phyloP scores from a whole-genome alignment of 2,888 invertebrate genomes.

The Rapana venosa region DNA sequence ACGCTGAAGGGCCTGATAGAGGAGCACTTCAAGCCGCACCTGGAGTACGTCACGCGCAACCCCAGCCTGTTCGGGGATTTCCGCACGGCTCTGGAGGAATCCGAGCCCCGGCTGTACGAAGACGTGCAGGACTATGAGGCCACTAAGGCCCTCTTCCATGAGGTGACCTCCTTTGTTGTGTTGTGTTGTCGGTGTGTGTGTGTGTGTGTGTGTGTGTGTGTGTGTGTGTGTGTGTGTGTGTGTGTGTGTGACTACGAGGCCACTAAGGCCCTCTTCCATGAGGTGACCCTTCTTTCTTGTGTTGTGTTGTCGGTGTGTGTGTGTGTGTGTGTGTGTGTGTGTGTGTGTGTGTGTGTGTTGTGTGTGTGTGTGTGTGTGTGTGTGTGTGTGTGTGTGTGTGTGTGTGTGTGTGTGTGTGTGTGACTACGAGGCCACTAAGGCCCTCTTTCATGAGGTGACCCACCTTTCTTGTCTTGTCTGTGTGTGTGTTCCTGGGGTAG shows the following conservation, averaged over 20 bases:
- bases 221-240: constrained; percentile 83
- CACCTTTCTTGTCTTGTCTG: too few species aligned
- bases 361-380: background rate
- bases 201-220: background rate
- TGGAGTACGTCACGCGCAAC: constrained; percentile 87
- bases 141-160: constrained; percentile 91
- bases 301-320: too few species aligned
- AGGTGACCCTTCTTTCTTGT: constrained; percentile 80
- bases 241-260: constrained; percentile 94
- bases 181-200: background rate
- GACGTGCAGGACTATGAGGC: constrained; percentile 94
- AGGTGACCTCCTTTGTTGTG: constrained; percentile 80
- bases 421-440: constrained; percentile 93
- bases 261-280: constrained; percentile 91
- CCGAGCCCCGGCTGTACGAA: constrained; percentile 89
- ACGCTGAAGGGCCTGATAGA: constrained; percentile 79
- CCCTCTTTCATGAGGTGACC: constrained; percentile 89
- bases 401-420: constrained; percentile 89
- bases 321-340: too few species aligned
- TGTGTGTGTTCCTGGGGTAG: too few species aligned
- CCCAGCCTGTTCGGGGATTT: constrained; percentile 93
- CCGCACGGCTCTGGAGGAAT: constrained; percentile 89
- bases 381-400: background rate
- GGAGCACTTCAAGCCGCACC: constrained; percentile 75
- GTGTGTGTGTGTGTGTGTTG: background rate